Base-by-base conservation (phyloP, 1,140 invertebrate species). In the Centruroides sculpturatus region DNA sequence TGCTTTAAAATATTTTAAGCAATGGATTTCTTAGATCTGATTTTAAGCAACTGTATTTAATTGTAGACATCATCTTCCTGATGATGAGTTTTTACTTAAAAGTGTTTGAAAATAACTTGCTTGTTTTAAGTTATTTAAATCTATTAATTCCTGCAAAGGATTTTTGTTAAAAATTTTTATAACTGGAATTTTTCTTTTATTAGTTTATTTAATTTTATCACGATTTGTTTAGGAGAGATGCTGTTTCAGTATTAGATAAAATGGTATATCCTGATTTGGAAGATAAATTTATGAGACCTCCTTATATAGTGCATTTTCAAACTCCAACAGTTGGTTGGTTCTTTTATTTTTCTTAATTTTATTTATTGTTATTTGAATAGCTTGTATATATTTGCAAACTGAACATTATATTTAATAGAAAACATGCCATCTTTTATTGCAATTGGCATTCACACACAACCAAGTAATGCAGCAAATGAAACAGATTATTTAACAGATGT, bases 261-360 rank as follows among this genome's bases (percentile, higher is more conserved):
- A 35, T 53, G 0, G 52, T 46, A 3, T 63, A 53, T 54, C 62
- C 61, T 11, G 62, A 63, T 53, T 7, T 3, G 6, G 7, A 48
- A 0, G 62, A 63, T 41, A 34, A 56, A 6, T 63, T 63, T n/a
- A 63, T 63, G 62, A 52, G 62, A 8, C 62, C 62, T 4, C 62
- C 62, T 0, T 63, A 53, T 34, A 59, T 63, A 11, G 62, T 48
- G 9, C 57, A 59, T 12, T 63, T 63, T 23, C 35, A 57, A 3
- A 56, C 62, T 13, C 62, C 62, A 3, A 63, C 62, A 56, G 57
- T 59, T 53, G 59, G 62, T 55, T 46, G 0, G 13, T 57, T 46
- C 8, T 6, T 56, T 56, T 56, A 46, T 46, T 47, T 56, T n/a
- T 41, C 1, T 23, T 56, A 2, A 12, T 35, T 41, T 56, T n/a